phyloP scores from a whole-genome alignment of 2,888 invertebrate species.

The Chromoteleia sp. region DNA sequence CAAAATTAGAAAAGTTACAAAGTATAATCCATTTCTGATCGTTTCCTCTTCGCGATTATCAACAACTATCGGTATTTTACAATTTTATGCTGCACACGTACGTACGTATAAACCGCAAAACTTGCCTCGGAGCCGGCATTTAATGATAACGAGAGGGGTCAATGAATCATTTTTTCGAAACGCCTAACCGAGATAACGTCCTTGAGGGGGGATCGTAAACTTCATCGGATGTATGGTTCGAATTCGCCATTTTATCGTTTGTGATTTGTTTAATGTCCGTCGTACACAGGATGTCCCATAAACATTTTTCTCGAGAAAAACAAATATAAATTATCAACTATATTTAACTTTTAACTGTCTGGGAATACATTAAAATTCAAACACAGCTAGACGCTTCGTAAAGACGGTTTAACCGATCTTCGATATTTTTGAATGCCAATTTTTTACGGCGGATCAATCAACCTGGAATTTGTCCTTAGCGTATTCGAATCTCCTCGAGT shows the following conservation, averaged over 20 bases:
- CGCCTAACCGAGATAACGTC: constrained; percentile 55
- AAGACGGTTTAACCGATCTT: background rate
- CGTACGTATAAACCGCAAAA: constrained; percentile 44
- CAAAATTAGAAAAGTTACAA: background rate
- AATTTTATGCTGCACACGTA: constrained; percentile 40
- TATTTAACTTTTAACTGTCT: constrained; percentile 34
- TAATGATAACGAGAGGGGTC: constrained; percentile 62
- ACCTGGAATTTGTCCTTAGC: constrained; percentile 1
- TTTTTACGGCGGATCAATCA: background rate
- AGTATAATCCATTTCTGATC: constrained; percentile 11
- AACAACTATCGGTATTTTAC: constrained; percentile 38
- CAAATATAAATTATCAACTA: constrained; percentile 37
- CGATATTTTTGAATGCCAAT: background rate
- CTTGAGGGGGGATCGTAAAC: constrained; percentile 62
- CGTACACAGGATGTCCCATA: constrained; percentile 23
- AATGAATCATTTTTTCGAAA: constrained; percentile 60
- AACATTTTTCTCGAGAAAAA: constrained; percentile 35
- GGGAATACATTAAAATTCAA: constrained; percentile 34
- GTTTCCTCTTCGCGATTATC: constrained; percentile 44
- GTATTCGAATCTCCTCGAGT: constrained; percentile 11
- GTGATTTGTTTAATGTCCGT: constrained; percentile 53
- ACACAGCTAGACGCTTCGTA: background rate
- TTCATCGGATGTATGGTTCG: constrained; percentile 43
- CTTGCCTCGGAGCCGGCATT: constrained; percentile 35
- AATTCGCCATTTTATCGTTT: constrained; percentile 56